Evolutionary conservation across 1,140 invertebrate genomes (phyloP), one percentile per base, ranked within the genome.

Genomic region (Halyomorpha halys): DNA sequence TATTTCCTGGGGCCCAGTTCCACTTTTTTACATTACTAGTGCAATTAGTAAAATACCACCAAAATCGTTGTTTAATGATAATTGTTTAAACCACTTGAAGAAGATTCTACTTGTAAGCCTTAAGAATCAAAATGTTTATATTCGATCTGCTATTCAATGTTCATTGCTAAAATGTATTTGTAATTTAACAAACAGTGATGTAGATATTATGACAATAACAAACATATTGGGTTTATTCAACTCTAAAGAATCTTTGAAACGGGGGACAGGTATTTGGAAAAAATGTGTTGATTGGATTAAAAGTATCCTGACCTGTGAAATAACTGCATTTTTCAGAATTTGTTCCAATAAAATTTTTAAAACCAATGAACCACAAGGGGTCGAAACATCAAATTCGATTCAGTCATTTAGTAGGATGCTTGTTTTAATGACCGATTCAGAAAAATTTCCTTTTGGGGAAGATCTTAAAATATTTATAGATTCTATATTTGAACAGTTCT

Each of bases 91-190:
- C 25, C 19, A 63, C 13, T 56, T 62, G 8, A 62, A 69, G 56
- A 51, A 67, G n/a, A 69, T 73, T 47, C 23, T 73, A 1, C 44
- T 45, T 9, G 61, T 66, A 49, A 59, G 69, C 0, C 45, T 71
- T 6, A 61, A 63, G 16, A 70, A 67, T 34, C 72, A 73, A 16
- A 66, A 62, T 30, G 47, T 68, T 8, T 68, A 67, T 45, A 68
- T 73, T 18, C 64, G 69, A 30, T 71, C 61, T 25, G 71, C 71
- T 45, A 68, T 71, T 15, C 72, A 73, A 39, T 68, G 67, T 49
- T 53, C 23, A 21, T 61, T 70, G 2, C 25, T 72, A 2, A 62
- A 65, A 45, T 54, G 63, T 23, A 23, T 72, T 0, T 62, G 62
- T 23, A 67, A 69, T 44, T 53, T 70, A 23, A 54, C 61, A 21